phyloP scores from a whole-genome alignment of 2,113 vertebrate genomes.

The Recurvirostra avosetta region DNA sequence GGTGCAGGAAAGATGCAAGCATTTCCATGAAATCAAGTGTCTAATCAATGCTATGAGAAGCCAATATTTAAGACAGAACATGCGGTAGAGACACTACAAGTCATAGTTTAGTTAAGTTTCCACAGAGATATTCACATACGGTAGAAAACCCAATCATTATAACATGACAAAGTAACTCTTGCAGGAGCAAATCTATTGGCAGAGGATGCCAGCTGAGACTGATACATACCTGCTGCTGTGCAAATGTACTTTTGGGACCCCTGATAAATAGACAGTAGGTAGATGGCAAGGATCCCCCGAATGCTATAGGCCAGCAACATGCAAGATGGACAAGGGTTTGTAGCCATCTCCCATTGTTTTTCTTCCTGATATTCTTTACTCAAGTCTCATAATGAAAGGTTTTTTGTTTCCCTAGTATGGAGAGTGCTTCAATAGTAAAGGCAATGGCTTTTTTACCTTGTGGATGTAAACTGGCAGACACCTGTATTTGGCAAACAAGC shows the following conservation, averaged over 20 bases:
- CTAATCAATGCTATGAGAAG: background rate
- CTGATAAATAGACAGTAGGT: background rate
- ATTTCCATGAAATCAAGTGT: background rate
- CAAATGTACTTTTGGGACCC: background rate
- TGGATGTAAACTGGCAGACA: background rate
- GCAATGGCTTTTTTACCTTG: background rate
- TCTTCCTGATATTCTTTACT: background rate
- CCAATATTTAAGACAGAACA: background rate
- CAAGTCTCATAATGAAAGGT: background rate
- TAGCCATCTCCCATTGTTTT: background rate
- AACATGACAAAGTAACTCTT: background rate
- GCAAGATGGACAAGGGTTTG: background rate
- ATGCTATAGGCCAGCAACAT: background rate
- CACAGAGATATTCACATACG: background rate
- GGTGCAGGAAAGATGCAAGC: background rate
- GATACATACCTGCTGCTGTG: background rate
- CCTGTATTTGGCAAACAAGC: background rate
- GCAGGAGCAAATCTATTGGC: background rate
- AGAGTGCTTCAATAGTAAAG: background rate
- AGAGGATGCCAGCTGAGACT: background rate
- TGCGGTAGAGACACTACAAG: background rate
- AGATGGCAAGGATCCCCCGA: background rate
- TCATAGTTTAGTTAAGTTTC: background rate
- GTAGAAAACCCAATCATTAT: rapidly evolving
- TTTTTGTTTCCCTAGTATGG: background rate